Conservation (phyloP, 2,888 invertebrate species). For the Temnothorax unifasciatus region DNA sequence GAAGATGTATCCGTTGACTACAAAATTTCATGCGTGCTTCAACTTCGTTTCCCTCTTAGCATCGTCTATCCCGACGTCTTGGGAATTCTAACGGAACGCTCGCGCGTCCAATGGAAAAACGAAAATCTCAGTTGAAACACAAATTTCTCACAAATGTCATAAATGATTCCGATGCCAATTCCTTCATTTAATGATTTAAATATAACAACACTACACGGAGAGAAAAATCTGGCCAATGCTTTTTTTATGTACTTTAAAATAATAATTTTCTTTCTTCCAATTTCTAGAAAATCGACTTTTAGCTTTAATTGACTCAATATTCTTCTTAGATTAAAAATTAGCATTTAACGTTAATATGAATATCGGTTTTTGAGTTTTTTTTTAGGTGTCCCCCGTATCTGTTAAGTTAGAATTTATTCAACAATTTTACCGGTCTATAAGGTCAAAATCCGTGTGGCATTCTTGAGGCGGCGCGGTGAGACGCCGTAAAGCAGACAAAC, state of each 20-base stretch:
- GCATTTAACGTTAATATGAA: background rate
- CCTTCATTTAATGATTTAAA: background rate
- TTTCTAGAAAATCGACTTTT: background rate
- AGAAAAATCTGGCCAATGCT: too few relatives aligned
- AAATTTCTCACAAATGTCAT: background rate
- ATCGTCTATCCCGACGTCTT: slow-evolving; percentile 1
- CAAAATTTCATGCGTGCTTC: slow-evolving; percentile 73
- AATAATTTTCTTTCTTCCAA: background rate
- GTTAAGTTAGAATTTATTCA: slow-evolving; percentile 9
- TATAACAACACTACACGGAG: background rate
- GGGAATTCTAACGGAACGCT: slow-evolving; percentile 29
- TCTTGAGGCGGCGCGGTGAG: slow-evolving; percentile 3
- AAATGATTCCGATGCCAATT: background rate
- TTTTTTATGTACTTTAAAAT: background rate
- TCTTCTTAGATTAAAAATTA: background rate
- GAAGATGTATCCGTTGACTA: slow-evolving; percentile 77
- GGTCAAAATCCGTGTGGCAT: background rate
- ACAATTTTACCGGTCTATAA: background rate
- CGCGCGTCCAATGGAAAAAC: background rate
- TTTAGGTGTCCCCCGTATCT: background rate
- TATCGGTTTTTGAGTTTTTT: background rate
- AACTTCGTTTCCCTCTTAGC: slow-evolving; percentile 17
- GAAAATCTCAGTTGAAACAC: background rate
- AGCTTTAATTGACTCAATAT: background rate
- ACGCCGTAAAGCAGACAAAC: background rate